These are phyloP conservation scores for Eledone cirrhosa DNA, from an alignment of 2,888 invertebrate species.

Conservation along the genomic window DNA sequence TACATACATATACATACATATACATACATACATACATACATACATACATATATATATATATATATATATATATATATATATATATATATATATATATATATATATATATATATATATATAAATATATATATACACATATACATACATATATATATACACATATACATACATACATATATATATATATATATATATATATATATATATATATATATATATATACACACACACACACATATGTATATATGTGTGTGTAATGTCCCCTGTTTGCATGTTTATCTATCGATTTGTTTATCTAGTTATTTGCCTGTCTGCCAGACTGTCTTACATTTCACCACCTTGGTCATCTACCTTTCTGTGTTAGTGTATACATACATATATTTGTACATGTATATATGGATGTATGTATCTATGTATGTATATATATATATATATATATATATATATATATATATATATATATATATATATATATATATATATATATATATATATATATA, in stretches of 20 bases:
- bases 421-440: background rate
- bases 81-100: background rate
- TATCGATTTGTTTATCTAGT: too few species aligned
- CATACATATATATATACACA: background rate
- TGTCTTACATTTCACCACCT: too few species aligned
- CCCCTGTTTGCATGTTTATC: too few species aligned
- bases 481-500: background rate
- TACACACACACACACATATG: background rate
- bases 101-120: background rate
- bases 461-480: background rate
- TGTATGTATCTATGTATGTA: background rate
- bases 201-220: background rate
- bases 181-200: constrained; percentile 15
- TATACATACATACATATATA: constrained; percentile 4
- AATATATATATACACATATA: background rate
- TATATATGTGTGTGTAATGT: background rate
- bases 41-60: background rate
- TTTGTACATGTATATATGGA: background rate
- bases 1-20: background rate
- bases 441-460: constrained; percentile 1
- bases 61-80: background rate
- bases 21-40: background rate
- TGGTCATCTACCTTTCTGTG: too few species aligned
- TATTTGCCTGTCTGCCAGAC: too few species aligned
- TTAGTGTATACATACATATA: background rate